Base-by-base conservation (phyloP, 2,888 invertebrate genomes). In the Heliconius ethilla region DNA sequence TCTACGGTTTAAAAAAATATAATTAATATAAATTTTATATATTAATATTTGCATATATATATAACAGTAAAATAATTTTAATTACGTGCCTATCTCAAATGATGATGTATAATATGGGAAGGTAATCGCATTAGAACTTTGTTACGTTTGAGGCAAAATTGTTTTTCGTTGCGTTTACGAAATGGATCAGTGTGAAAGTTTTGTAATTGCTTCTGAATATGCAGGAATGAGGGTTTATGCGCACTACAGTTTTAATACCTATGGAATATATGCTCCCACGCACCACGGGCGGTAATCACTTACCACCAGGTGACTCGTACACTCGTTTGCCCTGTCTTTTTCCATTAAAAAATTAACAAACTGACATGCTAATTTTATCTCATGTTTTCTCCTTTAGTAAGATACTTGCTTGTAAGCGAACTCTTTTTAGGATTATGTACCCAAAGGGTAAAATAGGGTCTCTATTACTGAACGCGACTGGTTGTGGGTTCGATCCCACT, bases 81-180 rank as follows among this genome's bases (percentile, higher is more conserved):
- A 70, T 63, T 33, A 70, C n/a, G 45, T 51, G 51, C 45, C 63
- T 27, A 40, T 76, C 65, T 70, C 10, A 76, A 74, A 74, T 59
- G 69, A 76, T 70, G 76, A 76, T 65, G 63, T 76, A 76, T 63
- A 59, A 70, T 45, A 76, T 74, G 76, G 73, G 78, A 76, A 79
- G 78, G 78, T 81, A 78, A 83, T 83, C 80, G 77, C 79, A 78
- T 82, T 83, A 80, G 80, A 82, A 83, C 81, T 83, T 83, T 82
- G 83, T 81, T 82, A 77, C 75, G 77, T 79, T 73, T 76, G 82
- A 76, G 70, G 78, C 78, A 78, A 82, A 82, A 82, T 82, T 78
- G 80, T 81, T 83, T 81, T 83, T 83, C 83, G 82, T 84, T 84
- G 81, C 79, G 81, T 82, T 82, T 81, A 80, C 80, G 81, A 82